These are phyloP conservation scores for Phyllostomus hastatus DNA, from an alignment of 2,113 vertebrate genomes.

Conservation along the genomic window DNA sequence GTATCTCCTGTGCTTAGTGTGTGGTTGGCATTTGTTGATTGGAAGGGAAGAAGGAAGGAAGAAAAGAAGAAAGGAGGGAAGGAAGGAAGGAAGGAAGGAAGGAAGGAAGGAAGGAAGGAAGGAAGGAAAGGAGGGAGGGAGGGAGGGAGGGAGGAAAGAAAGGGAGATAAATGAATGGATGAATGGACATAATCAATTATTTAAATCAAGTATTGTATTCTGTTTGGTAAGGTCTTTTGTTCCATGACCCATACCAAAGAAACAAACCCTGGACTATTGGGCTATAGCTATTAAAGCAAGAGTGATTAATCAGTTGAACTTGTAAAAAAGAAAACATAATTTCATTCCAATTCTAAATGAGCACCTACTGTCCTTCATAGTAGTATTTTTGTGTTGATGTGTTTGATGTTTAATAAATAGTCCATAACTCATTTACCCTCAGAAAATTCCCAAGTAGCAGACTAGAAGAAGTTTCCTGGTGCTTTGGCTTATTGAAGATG, in stretches of 20 bases:
- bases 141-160: background rate
- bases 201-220: background rate
- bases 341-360: conserved; percentile 8
- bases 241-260: background rate
- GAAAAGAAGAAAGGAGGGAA: background rate
- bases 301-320: background rate
- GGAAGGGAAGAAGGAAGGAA: background rate
- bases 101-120: background rate
- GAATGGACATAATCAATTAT: background rate
- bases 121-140: background rate
- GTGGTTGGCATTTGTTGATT: background rate
- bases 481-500: background rate
- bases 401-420: background rate
- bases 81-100: background rate
- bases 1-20: background rate
- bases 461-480: background rate
- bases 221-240: background rate
- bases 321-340: conserved; percentile 17
- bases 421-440: background rate
- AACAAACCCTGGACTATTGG: background rate
- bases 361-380: conserved; percentile 1
- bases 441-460: conserved; percentile 16
- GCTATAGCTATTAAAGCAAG: background rate
- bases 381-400: background rate
- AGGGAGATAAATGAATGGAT: background rate